Conservation (phyloP, 2,888 invertebrate species). For the Agonopterix heracliana region DNA sequence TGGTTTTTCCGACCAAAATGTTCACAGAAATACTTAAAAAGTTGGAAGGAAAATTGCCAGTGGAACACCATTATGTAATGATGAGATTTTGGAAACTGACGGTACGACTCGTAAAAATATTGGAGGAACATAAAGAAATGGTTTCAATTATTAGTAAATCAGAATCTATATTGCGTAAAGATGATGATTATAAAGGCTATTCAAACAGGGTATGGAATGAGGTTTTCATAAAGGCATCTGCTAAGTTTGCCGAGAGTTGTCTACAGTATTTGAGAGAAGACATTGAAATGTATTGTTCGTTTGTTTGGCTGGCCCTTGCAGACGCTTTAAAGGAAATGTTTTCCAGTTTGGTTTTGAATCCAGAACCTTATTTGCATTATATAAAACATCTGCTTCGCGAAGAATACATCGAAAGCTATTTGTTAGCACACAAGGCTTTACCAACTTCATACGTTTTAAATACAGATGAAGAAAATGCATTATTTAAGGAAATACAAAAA, state of each 20-base stretch:
- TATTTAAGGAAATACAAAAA: background rate
- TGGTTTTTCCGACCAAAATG: slow-evolving; percentile 20
- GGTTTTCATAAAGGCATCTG: background rate
- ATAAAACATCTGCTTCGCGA: background rate
- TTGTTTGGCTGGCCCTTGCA: background rate
- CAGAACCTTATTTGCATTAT: background rate
- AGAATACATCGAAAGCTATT: background rate
- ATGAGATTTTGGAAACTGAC: slow-evolving; percentile 29
- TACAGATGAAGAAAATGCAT: background rate
- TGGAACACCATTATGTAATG: slow-evolving; percentile 23
- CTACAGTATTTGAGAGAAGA: slow-evolving; percentile 1
- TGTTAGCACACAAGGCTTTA: background rate
- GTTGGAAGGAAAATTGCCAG: slow-evolving; percentile 22
- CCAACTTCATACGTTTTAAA: background rate
- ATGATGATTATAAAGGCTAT: background rate
- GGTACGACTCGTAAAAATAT: slow-evolving; percentile 18
- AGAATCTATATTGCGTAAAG: background rate
- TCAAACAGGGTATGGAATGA: background rate
- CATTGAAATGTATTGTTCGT: background rate
- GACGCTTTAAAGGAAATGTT: background rate
- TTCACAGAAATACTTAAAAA: slow-evolving; percentile 20
- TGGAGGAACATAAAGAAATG: slow-evolving; percentile 13
- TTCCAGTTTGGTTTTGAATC: background rate
- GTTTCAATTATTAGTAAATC: background rate
- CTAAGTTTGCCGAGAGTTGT: background rate